A percentile compares a stretch with the other conserved stretches of the same genome.
These are phyloP conservation scores for Chrysopa pallens DNA, from an alignment of 1,140 invertebrate genomes.

Conservation along the genomic window DNA sequence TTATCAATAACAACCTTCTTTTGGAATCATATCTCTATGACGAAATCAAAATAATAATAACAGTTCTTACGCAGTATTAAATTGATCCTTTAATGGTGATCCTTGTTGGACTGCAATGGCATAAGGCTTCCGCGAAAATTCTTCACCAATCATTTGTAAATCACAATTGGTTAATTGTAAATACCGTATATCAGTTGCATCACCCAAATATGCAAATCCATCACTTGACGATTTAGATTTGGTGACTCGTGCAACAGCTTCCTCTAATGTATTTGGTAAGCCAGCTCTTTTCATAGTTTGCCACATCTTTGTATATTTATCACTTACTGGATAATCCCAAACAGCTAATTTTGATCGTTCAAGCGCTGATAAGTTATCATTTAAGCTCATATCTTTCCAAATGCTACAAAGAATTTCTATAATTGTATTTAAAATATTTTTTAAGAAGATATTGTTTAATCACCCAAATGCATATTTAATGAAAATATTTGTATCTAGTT, in stretches of 20 bases:
- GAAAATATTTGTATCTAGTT: too few species aligned
- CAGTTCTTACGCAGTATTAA: constrained; percentile 64
- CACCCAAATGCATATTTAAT: too few species aligned
- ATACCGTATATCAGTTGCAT: constrained; percentile 86
- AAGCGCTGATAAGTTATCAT: constrained; percentile 74
- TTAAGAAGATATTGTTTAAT: too few species aligned
- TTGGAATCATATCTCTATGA: too few species aligned
- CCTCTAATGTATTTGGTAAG: constrained; percentile 55
- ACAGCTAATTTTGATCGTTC: constrained; percentile 87
- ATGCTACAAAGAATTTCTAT: constrained; percentile 40
- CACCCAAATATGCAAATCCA: constrained; percentile 86
- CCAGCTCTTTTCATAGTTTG: constrained; percentile 85
- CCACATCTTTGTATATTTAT: constrained; percentile 98
- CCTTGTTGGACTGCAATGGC: constrained; percentile 93
- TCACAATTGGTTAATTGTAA: constrained; percentile 74
- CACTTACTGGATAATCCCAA: constrained; percentile 97
- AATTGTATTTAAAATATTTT: too few species aligned
- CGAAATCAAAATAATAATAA: too few species aligned
- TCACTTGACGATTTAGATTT: constrained; percentile 54
- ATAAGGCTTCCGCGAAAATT: constrained; percentile 93
- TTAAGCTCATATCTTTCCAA: constrained; percentile 95
- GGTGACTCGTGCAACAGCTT: constrained; percentile 62
- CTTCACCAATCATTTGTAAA: constrained; percentile 77
- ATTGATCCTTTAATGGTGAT: constrained; percentile 78
- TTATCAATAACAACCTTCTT: too few species aligned